Evolutionary conservation across 2,113 vertebrate species (phyloP), one percentile per base, ranked within the genome.

Genomic region (Notothenia coriiceps): DNA sequence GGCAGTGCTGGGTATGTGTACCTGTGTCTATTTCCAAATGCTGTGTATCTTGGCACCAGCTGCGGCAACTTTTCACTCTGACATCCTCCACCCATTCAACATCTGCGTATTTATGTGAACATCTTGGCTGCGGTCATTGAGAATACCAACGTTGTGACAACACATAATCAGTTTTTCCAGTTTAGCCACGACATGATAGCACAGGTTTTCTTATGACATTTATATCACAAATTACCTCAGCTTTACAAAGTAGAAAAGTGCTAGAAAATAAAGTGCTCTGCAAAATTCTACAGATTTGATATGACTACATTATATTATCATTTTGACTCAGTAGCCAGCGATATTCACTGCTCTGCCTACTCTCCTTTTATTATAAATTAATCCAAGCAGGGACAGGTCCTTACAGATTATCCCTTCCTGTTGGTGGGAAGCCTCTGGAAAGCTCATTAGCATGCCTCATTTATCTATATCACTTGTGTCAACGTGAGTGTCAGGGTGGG

Each of bases 61-160:
- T 80, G 77, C 65, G 18, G 85, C 88, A 92, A 91, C 90, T 89
- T 94, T 92, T 94, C 86, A 91, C 87, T 94, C 84, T 92, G 93
- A 95, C 92, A 95, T 91, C 87, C 83, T 87, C 92, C 91, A 90
- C 92, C 90, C 89, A 91, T 92, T 92, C 91, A 93, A 93, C 94
- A 94, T 92, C 93, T 95, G 93, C 63, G 87, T 93, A 86, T 92
- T 94, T 92, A 92, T 89, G 84, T 81, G 91, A 95, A 91, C 93
- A 88, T 91, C 91, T 93, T 92, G 89, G 93, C 91, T 84, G 80
- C 84, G 83, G 89, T 93, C 88, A 90, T 83, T 83, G 83, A 80
- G 71, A 85, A 88, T 88, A 88, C 82, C 80, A 86, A 85, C 74
- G 70, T 82, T 90, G 82, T 86, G 82, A 90, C 86, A 87, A 76